Evolutionary conservation across 1,140 invertebrate genomes (phyloP), one percentile per base, ranked within the genome.

Genomic region (Lucilia sericata): DNA sequence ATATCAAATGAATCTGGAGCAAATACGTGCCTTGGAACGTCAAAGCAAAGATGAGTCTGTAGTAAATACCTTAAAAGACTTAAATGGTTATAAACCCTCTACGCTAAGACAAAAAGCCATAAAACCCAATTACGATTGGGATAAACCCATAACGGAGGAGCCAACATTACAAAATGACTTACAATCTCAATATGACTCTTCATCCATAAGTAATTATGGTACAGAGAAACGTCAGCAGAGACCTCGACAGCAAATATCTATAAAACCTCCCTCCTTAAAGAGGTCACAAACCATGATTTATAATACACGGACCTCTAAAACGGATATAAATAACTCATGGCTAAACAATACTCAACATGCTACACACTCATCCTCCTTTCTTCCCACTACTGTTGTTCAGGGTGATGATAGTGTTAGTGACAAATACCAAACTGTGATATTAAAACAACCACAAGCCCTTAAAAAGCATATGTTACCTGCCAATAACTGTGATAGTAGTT

Each of bases 1-100:
- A 88, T 94, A 94, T 86, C 93, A 94, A 90, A 92, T 93, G 90
- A 92, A 92, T 75, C 92, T 94, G 86, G 93, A 93, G 88, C 92
- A 93, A 83, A 91, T 93, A 30, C 88, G 91, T 87, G 90, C 91
- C 2, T 65, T 85, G 21, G 88, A 87, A 82, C 84, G 89, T 9
- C 51, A 88, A 5, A 84, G 84, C 36, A 17, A 49, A 21, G 87
- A 91, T 74, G 85, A 84, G 4, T 80, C 83, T 25, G 86, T 89
- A 5, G 87, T 87, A n/a, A 86, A 85, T 21, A 85, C 85, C 9
- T 88, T 93, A 84, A 93, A 93, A 88, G 92, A 93, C 86, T 91
- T 93, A 86, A 93, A 93, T 88, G 93, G 93, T 8, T 93, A 93
- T 85, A 92, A 91, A 84, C 93, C 93, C 0, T 93, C 93, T 5